These are phyloP conservation scores for Hoplias malabaricus DNA, from an alignment of 2,113 vertebrate species.

Conservation along the genomic window DNA sequence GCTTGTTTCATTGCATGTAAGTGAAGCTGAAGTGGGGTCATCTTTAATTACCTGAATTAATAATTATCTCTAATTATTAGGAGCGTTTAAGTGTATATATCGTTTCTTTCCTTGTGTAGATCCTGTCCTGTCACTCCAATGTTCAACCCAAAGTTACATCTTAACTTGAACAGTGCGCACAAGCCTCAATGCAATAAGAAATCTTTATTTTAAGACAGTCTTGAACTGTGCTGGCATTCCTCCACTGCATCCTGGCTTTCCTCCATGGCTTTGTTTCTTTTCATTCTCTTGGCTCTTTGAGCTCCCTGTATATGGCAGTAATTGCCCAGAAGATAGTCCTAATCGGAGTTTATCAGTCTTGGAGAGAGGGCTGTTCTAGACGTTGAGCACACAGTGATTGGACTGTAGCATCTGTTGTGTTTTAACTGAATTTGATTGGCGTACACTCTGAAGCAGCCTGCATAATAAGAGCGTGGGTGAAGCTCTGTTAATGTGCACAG, in stretches of 20 bases:
- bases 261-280: no score
- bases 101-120: no score
- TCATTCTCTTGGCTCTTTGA: not conserved
- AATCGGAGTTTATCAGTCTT: constrained; percentile 6
- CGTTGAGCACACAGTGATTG: not conserved
- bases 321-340: not conserved
- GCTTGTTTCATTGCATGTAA: no score
- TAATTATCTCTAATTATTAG: no score
- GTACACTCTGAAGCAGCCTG: not conserved
- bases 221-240: not conserved
- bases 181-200: not conserved
- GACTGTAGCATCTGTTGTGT: constrained; percentile 13
- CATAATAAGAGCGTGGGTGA: not conserved
- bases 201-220: not conserved
- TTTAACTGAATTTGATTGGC: constrained; percentile 11
- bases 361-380: not conserved
- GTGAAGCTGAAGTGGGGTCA: no score
- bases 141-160: no score
- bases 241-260: not conserved
- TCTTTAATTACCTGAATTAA: no score
- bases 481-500: constrained; percentile 2
- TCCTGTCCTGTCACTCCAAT: no score
- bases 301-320: not conserved
- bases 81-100: no score
- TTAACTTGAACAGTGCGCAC: no score